Conservation (phyloP, 2,888 invertebrate genomes). For the Scaptomyza parva region DNA sequence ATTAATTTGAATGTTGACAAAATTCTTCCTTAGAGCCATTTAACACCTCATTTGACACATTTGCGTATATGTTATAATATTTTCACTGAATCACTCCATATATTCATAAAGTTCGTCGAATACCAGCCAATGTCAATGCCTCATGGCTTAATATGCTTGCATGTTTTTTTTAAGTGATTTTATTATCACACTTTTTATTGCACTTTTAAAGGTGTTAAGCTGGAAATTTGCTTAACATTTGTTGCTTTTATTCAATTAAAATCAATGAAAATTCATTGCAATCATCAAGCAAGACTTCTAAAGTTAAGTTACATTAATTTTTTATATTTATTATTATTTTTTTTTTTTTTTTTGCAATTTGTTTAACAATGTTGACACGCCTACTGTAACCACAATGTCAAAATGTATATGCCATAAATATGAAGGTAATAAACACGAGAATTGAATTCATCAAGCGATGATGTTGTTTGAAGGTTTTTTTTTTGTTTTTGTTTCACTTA, state of each 20-base stretch:
- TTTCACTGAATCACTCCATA: constrained; percentile 12
- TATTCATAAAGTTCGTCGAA: not conserved
- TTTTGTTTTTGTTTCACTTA: not conserved
- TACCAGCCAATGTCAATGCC: constrained; percentile 1
- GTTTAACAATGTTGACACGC: constrained; percentile 1
- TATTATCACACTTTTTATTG: not conserved
- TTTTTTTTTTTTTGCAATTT: not conserved
- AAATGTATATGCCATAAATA: constrained; percentile 24
- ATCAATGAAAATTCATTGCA: no score
- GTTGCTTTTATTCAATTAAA: no score
- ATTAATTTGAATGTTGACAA: constrained; percentile 39
- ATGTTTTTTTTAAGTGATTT: not conserved
- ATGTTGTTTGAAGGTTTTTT: constrained; percentile 35
- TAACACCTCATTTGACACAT: constrained; percentile 40
- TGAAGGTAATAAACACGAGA: constrained; percentile 22
- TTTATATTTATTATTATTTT: not conserved
- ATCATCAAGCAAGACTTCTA: no score
- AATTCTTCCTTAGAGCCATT: constrained; percentile 42
- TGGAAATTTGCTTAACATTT: not conserved
- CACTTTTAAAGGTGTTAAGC: not conserved
- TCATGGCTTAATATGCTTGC: not conserved
- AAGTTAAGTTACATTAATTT: not conserved
- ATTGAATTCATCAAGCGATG: constrained; percentile 46
- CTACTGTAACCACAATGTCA: constrained; percentile 3
- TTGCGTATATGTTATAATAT: constrained; percentile 16